phyloP scores from a whole-genome alignment of 2,888 invertebrate genomes.

The Troglohyphantes excavatus region DNA sequence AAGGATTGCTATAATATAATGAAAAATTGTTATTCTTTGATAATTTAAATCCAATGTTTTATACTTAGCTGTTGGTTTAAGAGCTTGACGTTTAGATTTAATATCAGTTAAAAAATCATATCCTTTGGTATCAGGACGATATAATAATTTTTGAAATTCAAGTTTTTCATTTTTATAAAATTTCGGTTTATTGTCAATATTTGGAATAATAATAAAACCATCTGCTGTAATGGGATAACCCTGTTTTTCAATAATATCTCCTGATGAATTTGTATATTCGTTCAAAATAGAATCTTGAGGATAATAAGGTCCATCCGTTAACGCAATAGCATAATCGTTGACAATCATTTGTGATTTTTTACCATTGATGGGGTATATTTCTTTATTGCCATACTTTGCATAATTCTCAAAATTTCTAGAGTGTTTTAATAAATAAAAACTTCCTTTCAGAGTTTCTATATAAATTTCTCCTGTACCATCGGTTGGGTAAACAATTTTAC shows the following conservation, averaged over 20 bases:
- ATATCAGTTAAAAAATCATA: neutral
- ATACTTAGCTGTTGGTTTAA: neutral
- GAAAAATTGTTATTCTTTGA: too few relatives aligned
- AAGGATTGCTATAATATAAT: too few relatives aligned
- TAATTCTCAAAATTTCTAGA: neutral
- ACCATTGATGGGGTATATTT: neutral
- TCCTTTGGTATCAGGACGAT: neutral
- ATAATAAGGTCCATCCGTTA: neutral
- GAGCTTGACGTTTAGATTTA: neutral
- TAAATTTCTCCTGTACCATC: neutral
- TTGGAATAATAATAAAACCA: constrained; percentile 9
- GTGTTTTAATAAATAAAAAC: neutral
- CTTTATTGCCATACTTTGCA: neutral
- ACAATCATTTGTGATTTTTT: neutral
- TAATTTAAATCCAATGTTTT: too few relatives aligned
- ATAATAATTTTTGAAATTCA: neutral
- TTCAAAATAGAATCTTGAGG: neutral
- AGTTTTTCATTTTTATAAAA: neutral
- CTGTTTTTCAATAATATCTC: neutral
- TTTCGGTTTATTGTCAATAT: neutral
- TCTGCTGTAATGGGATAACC: neutral
- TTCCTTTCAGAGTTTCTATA: neutral
- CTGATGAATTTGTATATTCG: neutral
- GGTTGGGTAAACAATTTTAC: neutral
- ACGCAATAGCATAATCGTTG: neutral